Base-by-base conservation (phyloP, 1,140 invertebrate species). In the Drosophila parabipectinata region DNA sequence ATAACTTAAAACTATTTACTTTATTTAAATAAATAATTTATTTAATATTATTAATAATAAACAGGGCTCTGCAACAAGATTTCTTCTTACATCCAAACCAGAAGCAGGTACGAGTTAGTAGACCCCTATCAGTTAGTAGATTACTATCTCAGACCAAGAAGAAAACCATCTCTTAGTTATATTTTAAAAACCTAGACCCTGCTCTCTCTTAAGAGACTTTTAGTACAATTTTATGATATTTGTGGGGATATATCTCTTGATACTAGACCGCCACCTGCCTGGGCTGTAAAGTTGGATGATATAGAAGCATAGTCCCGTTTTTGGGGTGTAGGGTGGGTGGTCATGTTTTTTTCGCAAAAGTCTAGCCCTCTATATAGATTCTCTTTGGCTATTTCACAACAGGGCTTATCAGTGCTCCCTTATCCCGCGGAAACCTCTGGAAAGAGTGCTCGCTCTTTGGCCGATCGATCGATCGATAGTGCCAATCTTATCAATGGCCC, bases 301-400 rank as follows among this genome's bases (percentile, higher is more conserved):
- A 37, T n/a, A 15, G 30, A 63, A 63, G 15, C 62, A 61, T 50
- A 61, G 37, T 2, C 12, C 3, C 21, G 6, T 18, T 18, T 18
- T 8, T 18, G 14, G 58, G 30, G 41, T 57, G n/a, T 26, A 14
- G 3, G 5, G 14, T 28, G 21, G 26, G 8, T 14, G 2, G 18
- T 18, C 21, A 7, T 12, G 6, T n/a, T 21, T 21, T 21, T 21
- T 21, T 21, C 21, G 21, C 21, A 21, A 21, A 21, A 21, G 21
- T 21, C 2, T 21, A 21, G 21, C 21, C 21, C 21, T 30, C 15
- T 18, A 67, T 68, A 55, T 68, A 69, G 24, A 56, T 69, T 69
- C 66, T 69, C 66, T 69, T 68, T 12, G 10, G 34, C 34, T n/a
- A 69, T 69, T 69, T 69, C 66, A 69, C 51, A 10, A 69, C 56